Base-by-base conservation (phyloP, 2,888 invertebrate species). In the Andrena bucephala region DNA sequence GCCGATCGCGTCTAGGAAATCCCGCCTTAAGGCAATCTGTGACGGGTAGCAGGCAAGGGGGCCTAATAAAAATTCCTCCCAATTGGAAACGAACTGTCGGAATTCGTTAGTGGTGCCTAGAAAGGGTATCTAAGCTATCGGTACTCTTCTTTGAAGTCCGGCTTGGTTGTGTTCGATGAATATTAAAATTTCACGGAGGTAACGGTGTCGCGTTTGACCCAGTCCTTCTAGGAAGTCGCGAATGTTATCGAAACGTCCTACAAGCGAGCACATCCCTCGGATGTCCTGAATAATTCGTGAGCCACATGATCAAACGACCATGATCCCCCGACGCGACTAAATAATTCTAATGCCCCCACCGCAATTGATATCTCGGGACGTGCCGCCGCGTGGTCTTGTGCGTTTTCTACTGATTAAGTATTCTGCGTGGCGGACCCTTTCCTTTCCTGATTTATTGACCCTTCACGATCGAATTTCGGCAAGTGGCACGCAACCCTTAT, bases 361-460 rank as follows among this genome's bases (percentile, higher is more conserved):
- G 77, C 83, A 67, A 73, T 76, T 74, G 75, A 77, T 75, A 65
- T 59, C 52, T 10, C 57, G 54, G 67, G 63, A 87, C 84, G 88
- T 87, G 76, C 83, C 66, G 85, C 81, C 85, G 85, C 83, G 85
- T 57, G 76, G 50, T 2, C 20, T 50, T 63, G 77, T 27, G 52
- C 31, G 74, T 81, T 87, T 87, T 87, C 84, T 85, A 87, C 81
- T 82, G 77, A 83, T 88, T 86, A 86, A 63, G 88, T 76, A 88
- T 88, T 88, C 88, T 62, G 6, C 75, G 60, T 77, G 83, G 57
- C 57, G 57, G 54, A 50, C 52, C 77, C 71, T 70, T 73, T 82
- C 60, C 59, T 42, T 63, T 36, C 33, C 63, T 69, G 59, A 85
- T 81, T 86, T 83, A 76, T 84, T 59, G 78, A 66, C 71, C 83